Evolutionary conservation across 2,113 vertebrate genomes (phyloP).

Genomic region (Catagonus wagneri): DNA sequence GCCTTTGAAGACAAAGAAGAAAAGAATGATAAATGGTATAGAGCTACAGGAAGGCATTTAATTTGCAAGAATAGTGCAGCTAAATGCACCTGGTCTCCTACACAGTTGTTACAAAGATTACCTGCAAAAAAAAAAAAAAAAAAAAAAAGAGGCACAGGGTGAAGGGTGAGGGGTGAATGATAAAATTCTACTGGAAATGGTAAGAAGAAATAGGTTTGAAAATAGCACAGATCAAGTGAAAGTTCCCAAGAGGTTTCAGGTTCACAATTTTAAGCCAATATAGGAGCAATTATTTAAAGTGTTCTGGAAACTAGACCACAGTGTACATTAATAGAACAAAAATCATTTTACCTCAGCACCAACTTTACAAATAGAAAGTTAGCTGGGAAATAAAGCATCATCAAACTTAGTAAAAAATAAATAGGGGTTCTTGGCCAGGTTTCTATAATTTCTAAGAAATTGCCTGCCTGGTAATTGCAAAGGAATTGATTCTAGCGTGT

Average conservation of each 20-base stretch:
- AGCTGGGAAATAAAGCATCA: constrained; percentile 61
- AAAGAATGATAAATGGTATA: not conserved
- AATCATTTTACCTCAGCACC: constrained; percentile 24
- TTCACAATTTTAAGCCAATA: constrained; percentile 52
- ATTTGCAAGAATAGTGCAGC: constrained; percentile 12
- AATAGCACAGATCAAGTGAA: constrained; percentile 13
- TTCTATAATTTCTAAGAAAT: constrained; percentile 64
- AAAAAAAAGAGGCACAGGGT: not conserved
- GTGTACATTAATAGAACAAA: constrained; percentile 52
- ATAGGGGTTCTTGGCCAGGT: constrained; percentile 28
- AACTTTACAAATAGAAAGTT: constrained; percentile 35
- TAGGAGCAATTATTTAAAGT: constrained; percentile 61
- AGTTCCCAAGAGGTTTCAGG: not conserved
- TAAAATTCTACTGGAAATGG: constrained; percentile 35
- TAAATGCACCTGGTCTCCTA: not conserved
- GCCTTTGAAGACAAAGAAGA: constrained; percentile 27
- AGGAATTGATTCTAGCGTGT: constrained; percentile 46
- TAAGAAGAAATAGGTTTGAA: constrained; percentile 23
- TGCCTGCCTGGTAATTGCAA: constrained; percentile 37
- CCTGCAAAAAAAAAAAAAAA: not conserved
- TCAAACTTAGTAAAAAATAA: constrained; percentile 64
- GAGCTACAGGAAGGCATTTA: not conserved
- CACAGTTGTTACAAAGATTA: constrained; percentile 23
- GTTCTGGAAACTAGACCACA: constrained; percentile 29
- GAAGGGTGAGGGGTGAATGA: not conserved